A percentile compares a stretch with the other conserved stretches of the same genome.
Evolutionary conservation across 2,888 invertebrate species (phyloP).

Genomic region (Nemurella pictetii): DNA sequence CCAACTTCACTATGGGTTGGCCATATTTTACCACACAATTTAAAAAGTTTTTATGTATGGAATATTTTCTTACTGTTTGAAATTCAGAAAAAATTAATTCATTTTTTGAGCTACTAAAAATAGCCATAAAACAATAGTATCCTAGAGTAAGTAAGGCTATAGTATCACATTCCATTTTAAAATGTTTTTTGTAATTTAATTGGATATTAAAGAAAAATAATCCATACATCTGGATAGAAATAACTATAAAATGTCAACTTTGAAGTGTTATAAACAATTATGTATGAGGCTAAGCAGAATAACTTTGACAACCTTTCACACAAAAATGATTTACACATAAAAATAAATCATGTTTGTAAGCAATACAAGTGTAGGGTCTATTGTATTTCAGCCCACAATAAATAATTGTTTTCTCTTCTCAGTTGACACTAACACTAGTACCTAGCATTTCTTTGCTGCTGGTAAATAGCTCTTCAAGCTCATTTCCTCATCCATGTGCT

Average conservation of each 20-base stretch:
- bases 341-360: not conserved
- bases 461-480: not conserved
- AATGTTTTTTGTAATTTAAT: not conserved
- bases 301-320: not conserved
- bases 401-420: not conserved
- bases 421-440: not conserved
- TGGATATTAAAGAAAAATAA: not conserved
- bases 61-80: not conserved
- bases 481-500: too few relatives aligned
- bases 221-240: not conserved
- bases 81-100: not conserved
- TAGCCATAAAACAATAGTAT: too few relatives aligned
- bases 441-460: not conserved
- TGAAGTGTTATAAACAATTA: not conserved
- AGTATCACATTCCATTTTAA: too few relatives aligned
- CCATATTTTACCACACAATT: not conserved
- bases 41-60: constrained; percentile 3
- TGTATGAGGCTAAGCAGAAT: not conserved
- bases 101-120: too few relatives aligned
- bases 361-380: not conserved
- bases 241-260: not conserved
- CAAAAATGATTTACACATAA: not conserved
- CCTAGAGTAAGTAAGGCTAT: too few relatives aligned
- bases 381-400: not conserved
- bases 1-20: not conserved